A percentile compares a stretch with the other conserved stretches of the same genome.
Evolutionary conservation across 2,888 invertebrate genomes (phyloP).

Genomic region (Mythimna ferrago): DNA sequence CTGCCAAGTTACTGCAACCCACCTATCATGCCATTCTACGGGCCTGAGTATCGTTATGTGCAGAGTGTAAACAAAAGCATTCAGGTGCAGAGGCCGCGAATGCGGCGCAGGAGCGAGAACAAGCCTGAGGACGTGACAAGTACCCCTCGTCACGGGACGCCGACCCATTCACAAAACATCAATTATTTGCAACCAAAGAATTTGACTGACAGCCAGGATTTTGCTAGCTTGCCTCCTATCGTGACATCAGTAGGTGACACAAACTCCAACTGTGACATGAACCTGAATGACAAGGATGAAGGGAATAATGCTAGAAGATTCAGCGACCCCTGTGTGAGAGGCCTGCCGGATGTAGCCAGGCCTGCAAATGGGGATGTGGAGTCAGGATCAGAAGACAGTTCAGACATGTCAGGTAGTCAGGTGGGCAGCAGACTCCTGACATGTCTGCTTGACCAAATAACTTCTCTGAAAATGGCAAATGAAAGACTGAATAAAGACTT

Average conservation of each 20-base stretch:
- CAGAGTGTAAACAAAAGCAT: slow-evolving; percentile 81
- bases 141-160: slow-evolving; percentile 70
- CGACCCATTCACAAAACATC: slow-evolving; percentile 65
- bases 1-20: slow-evolving; percentile 90
- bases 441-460: slow-evolving; percentile 94
- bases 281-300: slow-evolving; percentile 88
- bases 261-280: slow-evolving; percentile 86
- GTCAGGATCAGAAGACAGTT: slow-evolving; percentile 89
- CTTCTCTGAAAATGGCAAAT: slow-evolving; percentile 93
- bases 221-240: slow-evolving; percentile 93
- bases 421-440: slow-evolving; percentile 91
- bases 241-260: slow-evolving; percentile 90
- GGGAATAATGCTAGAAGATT: slow-evolving; percentile 91
- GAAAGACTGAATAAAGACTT: slow-evolving; percentile 94
- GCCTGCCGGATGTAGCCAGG: slow-evolving; percentile 82
- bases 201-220: slow-evolving; percentile 87
- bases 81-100: slow-evolving; percentile 81
- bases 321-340: slow-evolving; percentile 92
- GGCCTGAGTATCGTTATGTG: slow-evolving; percentile 81
- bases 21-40: slow-evolving; percentile 73
- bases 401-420: slow-evolving; percentile 88
- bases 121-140: slow-evolving; percentile 79
- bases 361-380: slow-evolving; percentile 88
- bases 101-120: slow-evolving; percentile 76
- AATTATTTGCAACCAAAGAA: slow-evolving; percentile 85